Evolutionary conservation across 1,140 invertebrate species (phyloP).

Genomic region (Bombus cullumanus): DNA sequence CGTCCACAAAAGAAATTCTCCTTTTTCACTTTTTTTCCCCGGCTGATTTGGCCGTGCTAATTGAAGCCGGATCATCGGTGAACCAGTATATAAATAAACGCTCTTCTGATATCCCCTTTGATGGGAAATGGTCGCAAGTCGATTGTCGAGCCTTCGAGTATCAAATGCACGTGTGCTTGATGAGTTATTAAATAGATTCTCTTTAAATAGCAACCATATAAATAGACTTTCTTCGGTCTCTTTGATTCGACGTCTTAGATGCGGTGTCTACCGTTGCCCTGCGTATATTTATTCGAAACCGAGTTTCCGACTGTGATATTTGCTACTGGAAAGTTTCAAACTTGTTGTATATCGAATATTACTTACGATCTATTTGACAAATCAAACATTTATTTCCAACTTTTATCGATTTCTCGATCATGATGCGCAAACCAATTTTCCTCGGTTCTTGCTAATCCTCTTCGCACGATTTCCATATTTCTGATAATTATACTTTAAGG

Average conservation of each 20-base stretch:
- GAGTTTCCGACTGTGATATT: too few species aligned
- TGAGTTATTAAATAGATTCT: constrained; percentile 4
- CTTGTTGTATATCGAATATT: too few species aligned
- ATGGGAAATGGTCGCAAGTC: constrained; percentile 14
- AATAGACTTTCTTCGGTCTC: neutral
- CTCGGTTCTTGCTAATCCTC: too few species aligned
- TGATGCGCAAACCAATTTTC: too few species aligned
- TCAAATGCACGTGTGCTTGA: neutral
- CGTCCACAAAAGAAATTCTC: constrained; percentile 5
- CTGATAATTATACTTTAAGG: too few species aligned
- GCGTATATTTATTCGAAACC: neutral
- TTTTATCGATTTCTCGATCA: too few species aligned
- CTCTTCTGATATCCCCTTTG: constrained; percentile 18
- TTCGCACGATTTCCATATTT: too few species aligned
- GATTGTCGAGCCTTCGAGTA: neutral
- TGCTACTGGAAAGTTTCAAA: too few species aligned
- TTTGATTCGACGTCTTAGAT: neutral
- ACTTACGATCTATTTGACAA: too few species aligned
- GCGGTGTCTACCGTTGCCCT: neutral
- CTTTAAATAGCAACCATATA: constrained; percentile 2
- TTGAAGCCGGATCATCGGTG: constrained; percentile 17
- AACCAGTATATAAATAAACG: constrained; percentile 18
- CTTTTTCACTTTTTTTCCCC: neutral
- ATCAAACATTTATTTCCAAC: too few species aligned
- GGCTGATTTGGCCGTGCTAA: constrained; percentile 5